Evolutionary conservation across 2,888 invertebrate species (phyloP).

Genomic region (Agriopis aurantiaria): DNA sequence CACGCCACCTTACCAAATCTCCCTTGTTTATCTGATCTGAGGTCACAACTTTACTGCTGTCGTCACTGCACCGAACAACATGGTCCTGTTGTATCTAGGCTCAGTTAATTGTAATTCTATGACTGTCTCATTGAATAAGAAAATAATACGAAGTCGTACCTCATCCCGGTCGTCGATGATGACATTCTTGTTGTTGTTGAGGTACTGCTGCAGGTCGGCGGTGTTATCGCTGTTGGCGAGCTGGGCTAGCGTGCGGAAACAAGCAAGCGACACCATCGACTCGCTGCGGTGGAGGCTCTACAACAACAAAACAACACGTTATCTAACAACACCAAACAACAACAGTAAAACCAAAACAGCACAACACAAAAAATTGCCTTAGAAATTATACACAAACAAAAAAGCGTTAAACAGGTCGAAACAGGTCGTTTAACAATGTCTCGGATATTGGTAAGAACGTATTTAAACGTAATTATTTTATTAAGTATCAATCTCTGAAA

Average conservation of each 20-base stretch:
- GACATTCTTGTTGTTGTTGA: constrained; percentile 93
- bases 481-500: constrained; percentile 11
- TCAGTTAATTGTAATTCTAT: too few relatives aligned
- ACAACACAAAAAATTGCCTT: constrained; percentile 23
- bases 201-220: constrained; percentile 92
- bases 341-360: constrained; percentile 10
- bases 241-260: constrained; percentile 92
- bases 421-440: too few relatives aligned
- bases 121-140: not conserved
- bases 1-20: too few relatives aligned
- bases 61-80: too few relatives aligned
- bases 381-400: constrained; percentile 17
- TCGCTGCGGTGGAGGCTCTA: constrained; percentile 96
- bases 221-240: constrained; percentile 94
- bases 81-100: too few relatives aligned
- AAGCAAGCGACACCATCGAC: constrained; percentile 95
- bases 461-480: not conserved
- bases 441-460: not conserved
- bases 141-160: constrained; percentile 75
- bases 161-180: constrained; percentile 95
- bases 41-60: too few relatives aligned
- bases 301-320: constrained; percentile 42
- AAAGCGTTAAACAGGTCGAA: constrained; percentile 9
- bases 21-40: too few relatives aligned
- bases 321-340: constrained; percentile 18